Evolutionary conservation across 2,888 invertebrate species (phyloP).

Genomic region (Sphinx pinastri): DNA sequence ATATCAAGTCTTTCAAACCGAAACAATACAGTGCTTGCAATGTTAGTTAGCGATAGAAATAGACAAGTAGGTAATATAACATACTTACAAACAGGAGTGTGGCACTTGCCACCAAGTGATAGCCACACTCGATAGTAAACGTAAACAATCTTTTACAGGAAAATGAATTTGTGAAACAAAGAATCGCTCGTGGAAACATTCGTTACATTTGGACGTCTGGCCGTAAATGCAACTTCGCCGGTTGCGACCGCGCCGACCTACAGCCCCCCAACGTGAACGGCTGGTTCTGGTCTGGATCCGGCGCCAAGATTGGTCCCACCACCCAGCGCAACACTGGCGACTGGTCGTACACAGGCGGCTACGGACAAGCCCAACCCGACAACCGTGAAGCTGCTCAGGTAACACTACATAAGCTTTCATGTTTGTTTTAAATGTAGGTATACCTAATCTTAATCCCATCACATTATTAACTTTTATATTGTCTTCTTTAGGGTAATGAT

Average conservation of each 20-base stretch:
- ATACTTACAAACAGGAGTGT: too few species aligned
- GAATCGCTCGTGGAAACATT: conserved; percentile 90
- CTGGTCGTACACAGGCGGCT: conserved; percentile 95
- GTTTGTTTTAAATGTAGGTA: background rate
- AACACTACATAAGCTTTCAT: conserved; percentile 32
- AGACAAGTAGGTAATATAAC: too few species aligned
- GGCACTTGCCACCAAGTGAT: too few species aligned
- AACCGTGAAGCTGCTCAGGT: conserved; percentile 95
- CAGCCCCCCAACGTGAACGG: conserved; percentile 94
- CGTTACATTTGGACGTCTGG: conserved; percentile 96
- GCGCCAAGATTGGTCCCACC: conserved; percentile 95
- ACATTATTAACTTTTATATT: background rate
- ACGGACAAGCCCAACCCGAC: conserved; percentile 94
- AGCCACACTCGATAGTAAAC: background rate
- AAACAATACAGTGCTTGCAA: too few species aligned
- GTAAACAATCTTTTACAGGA: conserved; percentile 73
- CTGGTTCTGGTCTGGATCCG: conserved; percentile 98
- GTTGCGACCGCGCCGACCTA: conserved; percentile 92
- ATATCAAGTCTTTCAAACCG: too few species aligned
- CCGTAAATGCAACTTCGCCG: conserved; percentile 95
- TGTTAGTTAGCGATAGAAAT: too few species aligned
- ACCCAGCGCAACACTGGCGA: conserved; percentile 94
- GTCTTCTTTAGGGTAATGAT: conserved; percentile 89
- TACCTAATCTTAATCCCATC: background rate
- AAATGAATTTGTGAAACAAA: conserved; percentile 95